phyloP scores from a whole-genome alignment of 2,888 invertebrate genomes.

The Aspidiotus rigidus region DNA sequence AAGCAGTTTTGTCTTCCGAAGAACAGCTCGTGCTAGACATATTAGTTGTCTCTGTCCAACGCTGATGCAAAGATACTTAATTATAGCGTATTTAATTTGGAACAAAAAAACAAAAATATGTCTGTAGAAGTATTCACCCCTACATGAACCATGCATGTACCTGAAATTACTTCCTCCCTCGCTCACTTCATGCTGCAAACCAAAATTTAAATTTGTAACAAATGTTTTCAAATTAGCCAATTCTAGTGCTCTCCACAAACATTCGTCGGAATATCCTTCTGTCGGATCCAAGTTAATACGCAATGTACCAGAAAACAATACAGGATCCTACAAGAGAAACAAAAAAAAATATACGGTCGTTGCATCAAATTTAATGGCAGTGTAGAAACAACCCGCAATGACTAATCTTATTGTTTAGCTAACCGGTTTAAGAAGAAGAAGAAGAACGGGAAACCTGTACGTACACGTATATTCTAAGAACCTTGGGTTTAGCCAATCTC shows the following conservation, averaged over 20 bases:
- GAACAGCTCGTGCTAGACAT: constrained; percentile 72
- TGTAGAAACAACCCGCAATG: too few species aligned
- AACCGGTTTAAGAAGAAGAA: too few species aligned
- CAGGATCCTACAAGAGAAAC: constrained; percentile 56
- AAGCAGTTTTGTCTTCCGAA: constrained; percentile 75
- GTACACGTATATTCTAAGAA: too few species aligned
- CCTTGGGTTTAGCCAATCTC: too few species aligned
- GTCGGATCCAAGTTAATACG: constrained; percentile 91
- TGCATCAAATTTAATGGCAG: too few species aligned
- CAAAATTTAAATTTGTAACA: constrained; percentile 64
- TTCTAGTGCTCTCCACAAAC: constrained; percentile 79
- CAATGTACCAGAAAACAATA: constrained; percentile 83
- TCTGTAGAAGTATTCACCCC: too few species aligned
- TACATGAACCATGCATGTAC: constrained; percentile 33
- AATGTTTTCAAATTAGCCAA: constrained; percentile 81
- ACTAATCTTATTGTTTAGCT: too few species aligned
- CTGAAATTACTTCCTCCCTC: constrained; percentile 81
- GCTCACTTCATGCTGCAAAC: constrained; percentile 70
- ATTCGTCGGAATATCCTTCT: constrained; percentile 62
- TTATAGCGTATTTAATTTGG: too few species aligned
- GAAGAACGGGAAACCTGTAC: too few species aligned
- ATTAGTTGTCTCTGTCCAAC: constrained; percentile 84
- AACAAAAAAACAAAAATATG: too few species aligned
- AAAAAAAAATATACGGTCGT: too few species aligned
- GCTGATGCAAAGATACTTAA: constrained; percentile 48